Evolutionary conservation across 2,888 invertebrate genomes (phyloP).

Genomic region (Orchesella flavescens): DNA sequence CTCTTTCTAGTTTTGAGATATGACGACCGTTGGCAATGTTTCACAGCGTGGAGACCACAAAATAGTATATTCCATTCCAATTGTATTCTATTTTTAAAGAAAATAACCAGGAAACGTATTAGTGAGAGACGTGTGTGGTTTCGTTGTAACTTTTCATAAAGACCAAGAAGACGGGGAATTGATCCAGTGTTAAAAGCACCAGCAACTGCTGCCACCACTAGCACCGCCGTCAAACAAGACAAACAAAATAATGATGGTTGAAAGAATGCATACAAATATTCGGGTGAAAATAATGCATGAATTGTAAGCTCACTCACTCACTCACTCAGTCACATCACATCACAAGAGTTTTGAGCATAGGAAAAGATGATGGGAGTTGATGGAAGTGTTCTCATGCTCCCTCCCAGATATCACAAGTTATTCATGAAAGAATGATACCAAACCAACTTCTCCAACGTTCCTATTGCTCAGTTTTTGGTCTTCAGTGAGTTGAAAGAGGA

Average conservation of each 20-base stretch:
- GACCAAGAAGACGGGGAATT: no score
- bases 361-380: conserved; percentile 17
- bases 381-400: neutral
- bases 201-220: conserved; percentile 11
- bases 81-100: conserved; percentile 51
- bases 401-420: no score
- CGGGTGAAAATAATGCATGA: conserved; percentile 4
- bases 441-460: neutral
- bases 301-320: neutral
- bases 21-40: conserved; percentile 50
- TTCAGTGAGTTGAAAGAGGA: neutral
- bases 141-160: no score
- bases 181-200: neutral
- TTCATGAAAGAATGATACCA: neutral
- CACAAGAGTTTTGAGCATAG: neutral
- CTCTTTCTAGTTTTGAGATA: conserved; percentile 34
- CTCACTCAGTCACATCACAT: neutral
- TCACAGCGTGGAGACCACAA: conserved; percentile 55
- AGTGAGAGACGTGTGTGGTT: conserved; percentile 7
- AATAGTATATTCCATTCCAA: conserved; percentile 42
- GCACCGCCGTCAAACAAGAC: neutral
- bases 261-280: conserved; percentile 24
- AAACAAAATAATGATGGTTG: conserved; percentile 10
- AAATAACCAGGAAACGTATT: conserved; percentile 28
- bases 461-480: conserved; percentile 1